Evolutionary conservation across 1,140 invertebrate genomes (phyloP).

Genomic region (Eumeta japonica): DNA sequence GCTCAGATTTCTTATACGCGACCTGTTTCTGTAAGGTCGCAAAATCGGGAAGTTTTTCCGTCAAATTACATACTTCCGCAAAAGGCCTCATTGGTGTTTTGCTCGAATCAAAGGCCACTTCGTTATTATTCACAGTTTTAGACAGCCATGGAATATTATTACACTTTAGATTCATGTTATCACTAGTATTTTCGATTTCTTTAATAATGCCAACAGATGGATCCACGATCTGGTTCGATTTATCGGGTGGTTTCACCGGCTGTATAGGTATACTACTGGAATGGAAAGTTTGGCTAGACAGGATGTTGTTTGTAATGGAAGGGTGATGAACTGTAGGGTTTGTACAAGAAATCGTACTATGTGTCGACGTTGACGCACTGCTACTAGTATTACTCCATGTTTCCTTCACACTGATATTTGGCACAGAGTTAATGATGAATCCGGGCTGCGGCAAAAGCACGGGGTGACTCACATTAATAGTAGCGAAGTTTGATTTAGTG

Average conservation of each 20-base stretch:
- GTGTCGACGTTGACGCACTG: constrained; percentile 31
- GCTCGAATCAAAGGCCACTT: constrained; percentile 41
- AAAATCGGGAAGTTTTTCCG: constrained; percentile 32
- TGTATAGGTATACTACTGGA: constrained; percentile 47
- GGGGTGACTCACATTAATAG: constrained; percentile 48
- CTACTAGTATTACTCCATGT: constrained; percentile 49
- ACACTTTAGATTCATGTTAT: constrained; percentile 36
- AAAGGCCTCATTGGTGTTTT: constrained; percentile 46
- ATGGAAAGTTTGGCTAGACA: constrained; percentile 33
- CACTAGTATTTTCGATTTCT: constrained; percentile 32
- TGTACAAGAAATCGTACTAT: constrained; percentile 24
- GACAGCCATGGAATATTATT: constrained; percentile 53
- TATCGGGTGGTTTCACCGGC: constrained; percentile 49
- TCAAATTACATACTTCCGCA: constrained; percentile 42
- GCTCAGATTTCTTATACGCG: not conserved
- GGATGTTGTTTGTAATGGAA: constrained; percentile 30
- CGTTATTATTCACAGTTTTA: constrained; percentile 53
- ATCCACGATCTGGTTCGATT: constrained; percentile 47
- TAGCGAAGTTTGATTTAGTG: constrained; percentile 46
- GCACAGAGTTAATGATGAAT: constrained; percentile 53
- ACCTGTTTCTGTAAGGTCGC: constrained; percentile 10
- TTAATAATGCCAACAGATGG: constrained; percentile 43
- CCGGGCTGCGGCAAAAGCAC: constrained; percentile 50
- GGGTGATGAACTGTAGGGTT: constrained; percentile 41
- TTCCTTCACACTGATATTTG: constrained; percentile 54